Conservation (phyloP, 64 coral and sea anemone species). For the Porites australiensis region DNA sequence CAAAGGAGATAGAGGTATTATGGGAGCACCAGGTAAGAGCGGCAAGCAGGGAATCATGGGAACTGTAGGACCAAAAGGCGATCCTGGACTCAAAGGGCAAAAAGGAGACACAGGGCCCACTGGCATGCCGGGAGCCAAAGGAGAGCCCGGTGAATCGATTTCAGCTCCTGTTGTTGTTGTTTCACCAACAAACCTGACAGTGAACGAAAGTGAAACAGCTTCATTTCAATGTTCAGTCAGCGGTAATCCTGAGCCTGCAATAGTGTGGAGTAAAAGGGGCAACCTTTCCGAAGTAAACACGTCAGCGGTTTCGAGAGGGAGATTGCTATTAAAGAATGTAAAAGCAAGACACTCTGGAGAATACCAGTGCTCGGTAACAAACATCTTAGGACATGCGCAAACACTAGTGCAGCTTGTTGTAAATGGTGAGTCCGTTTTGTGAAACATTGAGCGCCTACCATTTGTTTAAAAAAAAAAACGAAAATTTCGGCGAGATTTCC, state of each 20-base stretch:
- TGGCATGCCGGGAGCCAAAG: constrained; percentile 57
- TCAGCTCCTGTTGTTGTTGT: not conserved
- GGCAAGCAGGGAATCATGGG: constrained; percentile 31
- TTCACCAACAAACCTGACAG: not conserved
- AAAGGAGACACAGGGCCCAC: constrained; percentile 5
- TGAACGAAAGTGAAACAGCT: constrained; percentile 13
- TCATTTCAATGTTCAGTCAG: constrained; percentile 56
- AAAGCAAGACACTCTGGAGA: constrained; percentile 13
- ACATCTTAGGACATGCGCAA: constrained; percentile 45
- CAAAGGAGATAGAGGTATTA: constrained; percentile 1
- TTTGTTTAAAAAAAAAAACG: too few species aligned
- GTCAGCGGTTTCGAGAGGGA: not conserved
- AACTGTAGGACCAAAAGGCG: constrained; percentile 5
- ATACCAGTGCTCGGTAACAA: constrained; percentile 42
- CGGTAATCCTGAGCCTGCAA: constrained; percentile 49
- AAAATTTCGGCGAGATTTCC: too few species aligned
- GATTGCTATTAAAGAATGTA: constrained; percentile 39
- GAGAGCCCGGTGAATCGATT: constrained; percentile 34
- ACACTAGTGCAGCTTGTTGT: not conserved
- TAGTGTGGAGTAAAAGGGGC: constrained; percentile 51
- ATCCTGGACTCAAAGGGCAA: constrained; percentile 47
- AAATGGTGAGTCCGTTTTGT: constrained; percentile 15
- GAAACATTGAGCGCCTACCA: too few species aligned
- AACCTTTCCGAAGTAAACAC: not conserved
- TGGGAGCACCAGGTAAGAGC: not conserved